A percentile compares a stretch with the other conserved stretches of the same genome.
These are phyloP conservation scores for Jordanella pulchra DNA, from an alignment of 2,797 vertebrate species.

Conservation along the genomic window DNA sequence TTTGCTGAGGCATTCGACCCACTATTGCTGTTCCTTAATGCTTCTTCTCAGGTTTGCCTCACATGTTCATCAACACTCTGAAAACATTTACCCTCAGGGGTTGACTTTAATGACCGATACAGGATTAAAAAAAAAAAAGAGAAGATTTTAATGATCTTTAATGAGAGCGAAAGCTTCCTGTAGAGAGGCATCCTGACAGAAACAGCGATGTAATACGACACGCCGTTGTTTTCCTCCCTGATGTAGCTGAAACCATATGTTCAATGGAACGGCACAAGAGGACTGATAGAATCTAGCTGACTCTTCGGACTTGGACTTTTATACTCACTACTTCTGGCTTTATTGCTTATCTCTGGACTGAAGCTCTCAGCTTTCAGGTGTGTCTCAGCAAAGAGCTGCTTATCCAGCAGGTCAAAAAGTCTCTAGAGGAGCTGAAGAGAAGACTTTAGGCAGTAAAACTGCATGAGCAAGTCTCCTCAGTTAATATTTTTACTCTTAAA, in stretches of 20 bases:
- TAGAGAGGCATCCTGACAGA: conserved; percentile 36
- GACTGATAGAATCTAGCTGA: conserved; percentile 6
- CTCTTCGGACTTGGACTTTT: conserved; percentile 16
- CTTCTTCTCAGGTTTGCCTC: conserved; percentile 43
- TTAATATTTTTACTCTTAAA: too few relatives aligned
- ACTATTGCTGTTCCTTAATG: conserved; percentile 37
- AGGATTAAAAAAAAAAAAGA: conserved; percentile 21
- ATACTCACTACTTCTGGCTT: not conserved
- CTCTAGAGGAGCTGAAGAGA: too few relatives aligned
- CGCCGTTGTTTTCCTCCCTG: conserved; percentile 30
- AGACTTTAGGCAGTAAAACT: too few relatives aligned
- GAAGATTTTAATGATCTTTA: conserved; percentile 55
- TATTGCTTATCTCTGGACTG: conserved; percentile 3
- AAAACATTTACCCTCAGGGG: conserved; percentile 45
- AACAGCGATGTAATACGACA: conserved; percentile 21
- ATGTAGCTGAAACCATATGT: conserved; percentile 40
- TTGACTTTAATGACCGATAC: conserved; percentile 58
- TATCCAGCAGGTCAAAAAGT: conserved; percentile 8
- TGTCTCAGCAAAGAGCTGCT: not conserved
- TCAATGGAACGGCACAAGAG: conserved; percentile 22
- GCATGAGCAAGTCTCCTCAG: too few relatives aligned
- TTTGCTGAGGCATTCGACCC: conserved; percentile 24
- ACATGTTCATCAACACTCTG: conserved; percentile 47
- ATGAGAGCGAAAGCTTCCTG: conserved; percentile 52
- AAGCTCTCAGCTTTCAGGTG: not conserved